Base-by-base conservation (phyloP, 2,888 invertebrate species). In the Tubulanus polymorphus region DNA sequence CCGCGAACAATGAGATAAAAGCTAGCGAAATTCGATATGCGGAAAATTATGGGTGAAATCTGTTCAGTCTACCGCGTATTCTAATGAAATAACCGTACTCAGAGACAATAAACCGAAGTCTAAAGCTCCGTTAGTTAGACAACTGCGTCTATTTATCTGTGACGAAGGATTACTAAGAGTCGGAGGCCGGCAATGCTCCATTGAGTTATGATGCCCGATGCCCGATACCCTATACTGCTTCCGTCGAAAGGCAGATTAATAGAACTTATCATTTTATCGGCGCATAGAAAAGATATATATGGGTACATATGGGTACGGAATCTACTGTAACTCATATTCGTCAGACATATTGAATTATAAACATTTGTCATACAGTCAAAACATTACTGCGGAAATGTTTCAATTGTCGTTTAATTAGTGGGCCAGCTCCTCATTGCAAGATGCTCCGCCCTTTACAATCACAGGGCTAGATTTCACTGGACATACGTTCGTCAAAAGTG, bases 391-490 rank as follows among this genome's bases (percentile, higher is more conserved):
- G 55, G 3, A 32, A 37, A 29, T 62, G 59, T 48, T 53, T 60
- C n/a, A 53, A 35, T 15, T 60, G 62, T 51, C 37, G 48, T 15
- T 50, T 49, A 47, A 51, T 61, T 18, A n/a, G n/a, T n/a, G n/a
- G n/a, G n/a, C n/a, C n/a, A n/a, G n/a, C n/a, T n/a, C n/a, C n/a
- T n/a, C n/a, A n/a, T n/a, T n/a, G n/a, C n/a, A n/a, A 29, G 57
- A 55, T 10, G 29, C 27, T 5, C 27, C 23, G 23, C 63, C 59
- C 3, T 61, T 61, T 45, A 53, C 55, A 18, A 50, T 60, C 1
- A 60, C 62, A 15, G 62, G 57, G 1, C 56, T 59, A 10, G 59
- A 60, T 51, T 60, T 53, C 37, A 57, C 59, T 2, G 61, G 59
- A 12, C 37, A 48, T 10, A 23, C 54, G 6, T 50, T 48, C 20